Evolutionary conservation across 2,888 invertebrate species (phyloP), one percentile per base, ranked within the genome.

Genomic region (Caenorhabditis doughertyi): DNA sequence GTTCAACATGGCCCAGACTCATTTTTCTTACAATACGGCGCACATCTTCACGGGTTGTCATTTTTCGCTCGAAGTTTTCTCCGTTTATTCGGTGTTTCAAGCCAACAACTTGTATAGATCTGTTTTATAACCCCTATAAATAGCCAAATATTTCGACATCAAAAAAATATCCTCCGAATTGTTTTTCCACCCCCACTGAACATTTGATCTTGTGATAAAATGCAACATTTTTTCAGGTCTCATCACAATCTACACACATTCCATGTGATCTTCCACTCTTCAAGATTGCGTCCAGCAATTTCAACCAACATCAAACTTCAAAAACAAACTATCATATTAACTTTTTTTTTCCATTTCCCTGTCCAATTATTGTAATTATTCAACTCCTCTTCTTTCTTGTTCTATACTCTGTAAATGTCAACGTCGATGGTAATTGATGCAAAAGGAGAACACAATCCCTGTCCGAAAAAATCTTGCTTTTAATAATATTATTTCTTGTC

Each of bases 181-280:
- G n/a, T n/a, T n/a, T n/a, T n/a, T n/a, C n/a, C 4, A 27, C 27
- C 72, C 60, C 47, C 60, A 72, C 60, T 29, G 53, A 55, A 55
- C n/a, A 8, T 55, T 16, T n/a, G n/a, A 67, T 58, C 55, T 51
- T 39, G n/a, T 27, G 29, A 55, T 2, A 21, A 42, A 8, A n/a
- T n/a, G n/a, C 47, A 51, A 21, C 39, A 53, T 7, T 27, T 21
- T 71, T 62, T 42, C 44, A 65, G 65, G 25, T 51, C 51, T 65
- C 65, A 25, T 32, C 18, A 35, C 29, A 35, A 39, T 23, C 53
- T 67, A 29, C 58, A 56, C 56, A 79, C 47, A 72, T 73, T 72
- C 65, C 64, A 73, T 72, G 39, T 55, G 67, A 42, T 56, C 49
- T 9, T 56, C 13, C 39, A n/a, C 42, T 25, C 49, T 56, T 42